phyloP scores from a whole-genome alignment of 2,113 vertebrate species.

The Ameiurus melas region DNA sequence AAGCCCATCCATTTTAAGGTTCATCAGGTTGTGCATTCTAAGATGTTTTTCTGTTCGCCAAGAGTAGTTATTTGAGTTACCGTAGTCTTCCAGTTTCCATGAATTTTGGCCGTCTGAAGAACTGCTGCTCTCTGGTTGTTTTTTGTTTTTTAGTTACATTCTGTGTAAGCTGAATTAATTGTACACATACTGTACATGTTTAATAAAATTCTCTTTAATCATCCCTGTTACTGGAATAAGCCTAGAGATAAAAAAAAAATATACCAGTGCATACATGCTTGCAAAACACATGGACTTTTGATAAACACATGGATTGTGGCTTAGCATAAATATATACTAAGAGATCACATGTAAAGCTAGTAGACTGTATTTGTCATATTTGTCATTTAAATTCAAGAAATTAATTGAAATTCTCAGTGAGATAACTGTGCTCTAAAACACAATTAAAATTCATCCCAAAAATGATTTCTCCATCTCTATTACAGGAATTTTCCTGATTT shows the following conservation, averaged over 20 bases:
- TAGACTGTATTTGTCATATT: background rate
- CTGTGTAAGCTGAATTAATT: background rate
- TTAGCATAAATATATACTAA: background rate
- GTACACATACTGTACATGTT: background rate
- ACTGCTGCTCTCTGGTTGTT: background rate
- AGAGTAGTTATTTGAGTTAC: background rate
- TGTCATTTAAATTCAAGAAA: background rate
- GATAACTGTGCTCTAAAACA: background rate
- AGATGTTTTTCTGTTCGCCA: background rate
- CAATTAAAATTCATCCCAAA: background rate
- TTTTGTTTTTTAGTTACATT: background rate
- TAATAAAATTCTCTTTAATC: background rate
- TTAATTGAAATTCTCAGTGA: background rate
- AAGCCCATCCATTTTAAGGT: background rate
- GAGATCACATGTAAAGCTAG: background rate
- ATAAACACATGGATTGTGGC: background rate
- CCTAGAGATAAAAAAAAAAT: too few relatives aligned
- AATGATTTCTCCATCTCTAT: background rate
- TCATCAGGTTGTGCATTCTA: background rate
- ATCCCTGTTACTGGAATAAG: background rate
- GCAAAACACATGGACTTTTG: background rate
- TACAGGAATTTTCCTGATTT: background rate
- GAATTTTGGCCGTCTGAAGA: background rate
- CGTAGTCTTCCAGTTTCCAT: background rate
- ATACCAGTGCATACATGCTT: background rate